Evolutionary conservation across 2,113 vertebrate genomes (phyloP).

Genomic region (Clupea harengus): DNA sequence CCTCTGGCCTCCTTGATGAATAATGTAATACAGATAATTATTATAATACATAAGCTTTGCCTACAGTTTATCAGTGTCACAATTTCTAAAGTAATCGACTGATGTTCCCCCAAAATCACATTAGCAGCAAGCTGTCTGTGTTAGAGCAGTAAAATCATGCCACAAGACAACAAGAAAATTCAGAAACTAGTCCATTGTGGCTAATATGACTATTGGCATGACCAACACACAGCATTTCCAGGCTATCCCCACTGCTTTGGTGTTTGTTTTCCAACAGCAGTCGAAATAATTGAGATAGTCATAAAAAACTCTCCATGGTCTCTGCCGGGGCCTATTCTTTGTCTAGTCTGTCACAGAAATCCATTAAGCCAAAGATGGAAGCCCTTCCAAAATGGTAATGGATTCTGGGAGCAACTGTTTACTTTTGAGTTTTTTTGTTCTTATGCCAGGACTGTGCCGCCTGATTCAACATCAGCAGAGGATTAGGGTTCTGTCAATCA

Average conservation of each 20-base stretch:
- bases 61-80: conserved; percentile 37
- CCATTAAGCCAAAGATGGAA: conserved; percentile 42
- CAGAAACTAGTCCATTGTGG: background rate
- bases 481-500: conserved; percentile 49
- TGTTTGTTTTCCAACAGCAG: background rate
- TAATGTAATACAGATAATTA: conserved; percentile 62
- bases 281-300: background rate
- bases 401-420: conserved; percentile 54
- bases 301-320: conserved; percentile 1
- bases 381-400: conserved; percentile 44
- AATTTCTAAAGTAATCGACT: conserved; percentile 53
- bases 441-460: conserved; percentile 51
- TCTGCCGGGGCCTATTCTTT: conserved; percentile 42
- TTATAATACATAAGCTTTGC: conserved; percentile 59
- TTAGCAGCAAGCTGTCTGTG: background rate
- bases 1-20: conserved; percentile 56
- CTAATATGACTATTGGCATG: background rate
- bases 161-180: background rate
- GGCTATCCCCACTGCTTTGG: background rate
- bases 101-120: background rate
- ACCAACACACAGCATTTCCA: background rate
- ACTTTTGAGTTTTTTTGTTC: conserved; percentile 52
- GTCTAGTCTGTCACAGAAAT: conserved; percentile 44
- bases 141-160: background rate
- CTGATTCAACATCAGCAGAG: conserved; percentile 46